Percentiles rank a stretch among this genome's conserved stretches.
These are phyloP conservation scores for Apodemia mormo DNA, from an alignment of 2,888 invertebrate genomes.

Conservation along the genomic window DNA sequence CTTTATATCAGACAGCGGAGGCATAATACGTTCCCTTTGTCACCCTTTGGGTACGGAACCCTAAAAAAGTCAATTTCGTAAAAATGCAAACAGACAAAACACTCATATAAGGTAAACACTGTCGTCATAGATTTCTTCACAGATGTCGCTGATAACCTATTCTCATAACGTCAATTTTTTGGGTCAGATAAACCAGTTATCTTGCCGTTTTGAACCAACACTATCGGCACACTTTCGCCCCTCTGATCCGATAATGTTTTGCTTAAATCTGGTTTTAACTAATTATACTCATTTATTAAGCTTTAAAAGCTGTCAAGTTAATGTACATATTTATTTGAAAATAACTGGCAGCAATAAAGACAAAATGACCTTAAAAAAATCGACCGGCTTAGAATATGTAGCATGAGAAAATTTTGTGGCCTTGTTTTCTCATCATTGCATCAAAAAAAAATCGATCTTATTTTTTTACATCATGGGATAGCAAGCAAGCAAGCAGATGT, in stretches of 20 bases:
- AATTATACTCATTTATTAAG: neutral
- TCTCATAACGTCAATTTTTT: constrained; percentile 32
- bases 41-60: no score
- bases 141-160: constrained; percentile 34
- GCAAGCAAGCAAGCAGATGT: no score
- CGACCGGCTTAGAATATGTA: neutral
- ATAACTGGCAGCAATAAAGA: neutral
- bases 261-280: constrained; percentile 6
- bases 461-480: no score
- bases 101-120: constrained; percentile 1
- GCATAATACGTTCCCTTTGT: no score
- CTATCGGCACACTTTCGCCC: constrained; percentile 29
- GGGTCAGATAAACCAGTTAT: constrained; percentile 36
- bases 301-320: neutral
- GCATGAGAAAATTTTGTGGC: neutral
- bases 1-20: no score
- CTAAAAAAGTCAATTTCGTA: no score
- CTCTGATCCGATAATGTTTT: constrained; percentile 20
- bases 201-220: constrained; percentile 22
- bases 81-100: neutral
- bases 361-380: neutral
- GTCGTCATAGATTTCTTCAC: constrained; percentile 27
- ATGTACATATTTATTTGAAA: neutral
- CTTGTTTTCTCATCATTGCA: no score
- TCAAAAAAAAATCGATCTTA: no score